Conservation (phyloP, 2,797 vertebrate species). For the Lemur catta region DNA sequence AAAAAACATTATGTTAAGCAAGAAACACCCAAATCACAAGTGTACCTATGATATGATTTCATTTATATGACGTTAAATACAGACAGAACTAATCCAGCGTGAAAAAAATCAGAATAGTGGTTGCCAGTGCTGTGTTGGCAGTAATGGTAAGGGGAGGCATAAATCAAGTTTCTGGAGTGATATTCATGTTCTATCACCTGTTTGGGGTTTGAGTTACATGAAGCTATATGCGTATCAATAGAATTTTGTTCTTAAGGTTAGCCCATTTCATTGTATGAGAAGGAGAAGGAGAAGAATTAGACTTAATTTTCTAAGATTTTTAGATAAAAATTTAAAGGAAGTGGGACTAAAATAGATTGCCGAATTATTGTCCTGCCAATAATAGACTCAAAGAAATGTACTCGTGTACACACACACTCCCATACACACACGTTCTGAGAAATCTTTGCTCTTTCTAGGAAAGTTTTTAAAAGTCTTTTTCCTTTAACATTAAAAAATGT, state of each 20-base stretch:
- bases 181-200: not conserved
- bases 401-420: not conserved
- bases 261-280: not conserved
- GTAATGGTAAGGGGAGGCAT: not conserved
- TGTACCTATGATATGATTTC: not conserved
- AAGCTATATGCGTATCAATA: not conserved
- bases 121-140: not conserved
- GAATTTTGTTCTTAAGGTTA: not conserved
- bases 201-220: not conserved
- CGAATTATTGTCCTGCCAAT: not conserved
- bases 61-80: not conserved
- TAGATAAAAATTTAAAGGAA: not conserved
- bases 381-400: not conserved
- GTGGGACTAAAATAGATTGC: not conserved
- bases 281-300: not conserved
- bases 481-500: not conserved
- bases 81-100: not conserved
- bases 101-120: not conserved
- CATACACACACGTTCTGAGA: not conserved
- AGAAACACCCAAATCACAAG: not conserved
- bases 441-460: conserved; percentile 15
- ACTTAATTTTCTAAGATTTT: not conserved
- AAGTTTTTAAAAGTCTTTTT: not conserved
- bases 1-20: not conserved
- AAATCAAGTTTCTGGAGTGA: not conserved